Conservation (phyloP, 2,888 invertebrate genomes). For the Stenurella melanura region DNA sequence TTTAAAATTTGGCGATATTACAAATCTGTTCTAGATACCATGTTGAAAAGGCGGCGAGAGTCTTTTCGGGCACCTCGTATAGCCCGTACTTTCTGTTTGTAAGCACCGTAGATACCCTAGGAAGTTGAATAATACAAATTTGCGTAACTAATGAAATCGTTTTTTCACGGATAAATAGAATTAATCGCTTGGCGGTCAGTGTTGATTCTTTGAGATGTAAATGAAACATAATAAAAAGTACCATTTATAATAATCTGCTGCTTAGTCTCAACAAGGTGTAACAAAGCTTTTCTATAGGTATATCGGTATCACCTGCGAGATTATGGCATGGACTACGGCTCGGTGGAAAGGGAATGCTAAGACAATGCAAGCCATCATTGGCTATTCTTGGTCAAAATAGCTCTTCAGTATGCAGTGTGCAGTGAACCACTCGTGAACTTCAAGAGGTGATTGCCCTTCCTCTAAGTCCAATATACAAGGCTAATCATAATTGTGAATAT, state of each 20-base stretch:
- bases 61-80: constrained; percentile 27
- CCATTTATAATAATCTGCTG: constrained; percentile 29
- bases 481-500: constrained; percentile 58
- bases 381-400: constrained; percentile 56
- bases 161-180: constrained; percentile 38
- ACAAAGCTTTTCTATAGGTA: constrained; percentile 31
- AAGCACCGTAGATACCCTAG: neutral
- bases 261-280: constrained; percentile 26
- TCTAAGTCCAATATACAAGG: constrained; percentile 59
- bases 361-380: constrained; percentile 57
- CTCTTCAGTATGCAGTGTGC: constrained; percentile 60
- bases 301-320: constrained; percentile 49
- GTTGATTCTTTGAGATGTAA: constrained; percentile 35
- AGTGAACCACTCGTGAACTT: constrained; percentile 62
- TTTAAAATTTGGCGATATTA: constrained; percentile 27
- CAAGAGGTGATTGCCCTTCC: constrained; percentile 66
- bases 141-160: constrained; percentile 34
- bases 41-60: neutral
- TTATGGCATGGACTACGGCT: constrained; percentile 44
- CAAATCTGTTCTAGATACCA: constrained; percentile 30
- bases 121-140: constrained; percentile 25
- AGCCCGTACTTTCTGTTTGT: constrained; percentile 1
- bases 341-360: constrained; percentile 53
- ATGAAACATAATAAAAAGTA: constrained; percentile 31
- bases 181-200: constrained; percentile 33